Base-by-base conservation (phyloP, 2,888 invertebrate species). In the Ptychoptera contaminata region DNA sequence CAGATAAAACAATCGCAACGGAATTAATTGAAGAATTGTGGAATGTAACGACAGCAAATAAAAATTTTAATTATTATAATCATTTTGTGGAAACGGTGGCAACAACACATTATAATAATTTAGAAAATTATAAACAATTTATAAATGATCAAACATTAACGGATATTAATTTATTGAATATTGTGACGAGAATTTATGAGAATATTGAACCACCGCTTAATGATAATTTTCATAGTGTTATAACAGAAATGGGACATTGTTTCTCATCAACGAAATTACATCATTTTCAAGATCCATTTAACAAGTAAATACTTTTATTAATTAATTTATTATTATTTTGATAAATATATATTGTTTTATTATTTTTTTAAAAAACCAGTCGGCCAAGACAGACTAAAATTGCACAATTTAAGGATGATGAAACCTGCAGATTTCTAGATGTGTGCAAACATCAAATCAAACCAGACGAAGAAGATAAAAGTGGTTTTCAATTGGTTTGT, bases 201-300 rank as follows among this genome's bases (percentile, higher is more conserved):
- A 10, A 15, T 40, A 2, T 44, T 8, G 38, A 40, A 16, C 31
- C 15, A 10, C 44, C 47, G 5, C 42, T 44, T 32, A 36, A 34
- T 8, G 51, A 53, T 48, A 58, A 54, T 4, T 23, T 42, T 34
- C 42, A 35, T 23, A 52, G 54, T 1, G 57, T 56, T 6, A 56
- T 63, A 2, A 63, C 61, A 1, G 63, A 63, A 50, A 52, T 54
- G 40, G 64, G 63, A 7, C 44, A 63, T 29, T 63, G 63, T 42
- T 54, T 54, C 30, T 58, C 62, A 2, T 55, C 54, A 6, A 56
- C 58, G 7, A 57, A 51, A 15, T 39, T 58, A 2, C 45, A 52
- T 1, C 50, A 52, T 10, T 61, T 56, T 43, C 58, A 56, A 9
- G 56, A 58, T 50, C 61, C 61, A 2, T 53, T 31, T 2, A 42